Percentiles rank a stretch among this genome's conserved stretches.
These are phyloP conservation scores for Pseudochromis fuscus DNA, from an alignment of 2,797 vertebrate species.

Conservation along the genomic window DNA sequence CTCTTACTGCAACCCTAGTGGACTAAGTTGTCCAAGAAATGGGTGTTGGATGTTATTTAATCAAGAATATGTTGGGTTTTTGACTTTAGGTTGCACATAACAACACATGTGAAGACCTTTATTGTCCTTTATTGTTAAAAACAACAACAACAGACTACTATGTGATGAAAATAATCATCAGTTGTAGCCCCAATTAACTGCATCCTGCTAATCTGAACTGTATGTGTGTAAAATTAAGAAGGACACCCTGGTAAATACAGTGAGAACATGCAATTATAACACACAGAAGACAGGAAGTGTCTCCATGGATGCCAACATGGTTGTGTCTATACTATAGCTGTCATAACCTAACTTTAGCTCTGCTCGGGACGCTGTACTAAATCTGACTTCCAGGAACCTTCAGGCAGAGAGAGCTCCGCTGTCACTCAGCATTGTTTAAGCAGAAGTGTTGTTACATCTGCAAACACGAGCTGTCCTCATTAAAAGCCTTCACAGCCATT, in stretches of 20 bases:
- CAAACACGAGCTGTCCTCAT: conserved; percentile 60
- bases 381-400: conserved; percentile 66
- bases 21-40: too few species aligned
- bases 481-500: conserved; percentile 44
- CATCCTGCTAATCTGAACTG: background rate
- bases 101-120: too few species aligned
- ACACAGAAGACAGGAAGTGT: background rate
- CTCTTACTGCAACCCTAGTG: too few species aligned
- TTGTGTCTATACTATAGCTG: conserved; percentile 31
- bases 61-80: background rate
- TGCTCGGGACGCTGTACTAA: conserved; percentile 42
- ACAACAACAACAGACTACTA: background rate
- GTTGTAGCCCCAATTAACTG: background rate
- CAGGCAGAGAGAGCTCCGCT: conserved; percentile 52
- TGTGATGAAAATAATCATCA: background rate
- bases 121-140: too few species aligned
- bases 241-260: background rate
- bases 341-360: conserved; percentile 58
- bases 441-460: conserved; percentile 39
- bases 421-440: conserved; percentile 58
- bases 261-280: background rate
- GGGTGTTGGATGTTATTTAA: too few species aligned
- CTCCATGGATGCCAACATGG: conserved; percentile 23
- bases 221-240: background rate
- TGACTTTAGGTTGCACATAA: background rate